Percentiles rank a stretch among this genome's conserved stretches.
These are phyloP conservation scores for Formica exsecta DNA, from an alignment of 1,140 invertebrate species.

Conservation along the genomic window DNA sequence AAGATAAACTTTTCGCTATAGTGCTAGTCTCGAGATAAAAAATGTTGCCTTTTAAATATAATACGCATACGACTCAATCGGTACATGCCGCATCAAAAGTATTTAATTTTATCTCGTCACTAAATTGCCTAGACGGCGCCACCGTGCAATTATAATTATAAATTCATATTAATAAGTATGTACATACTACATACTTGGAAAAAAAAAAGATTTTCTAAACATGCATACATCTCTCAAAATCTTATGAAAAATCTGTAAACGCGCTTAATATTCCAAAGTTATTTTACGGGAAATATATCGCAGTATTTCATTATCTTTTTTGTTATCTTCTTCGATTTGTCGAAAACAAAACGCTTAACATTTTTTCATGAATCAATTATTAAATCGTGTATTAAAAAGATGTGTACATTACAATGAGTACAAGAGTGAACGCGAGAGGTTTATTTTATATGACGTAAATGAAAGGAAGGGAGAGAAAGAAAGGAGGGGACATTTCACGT, in stretches of 20 bases:
- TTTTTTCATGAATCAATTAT: background rate
- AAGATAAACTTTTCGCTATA: background rate
- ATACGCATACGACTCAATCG: conserved; percentile 8
- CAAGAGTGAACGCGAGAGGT: conserved; percentile 18
- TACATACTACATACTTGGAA: too few species aligned
- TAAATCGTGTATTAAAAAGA: background rate
- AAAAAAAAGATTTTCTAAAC: background rate
- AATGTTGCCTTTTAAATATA: background rate
- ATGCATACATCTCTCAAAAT: too few species aligned
- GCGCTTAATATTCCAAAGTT: background rate
- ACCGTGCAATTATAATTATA: background rate
- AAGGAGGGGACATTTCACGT: conserved; percentile 73
- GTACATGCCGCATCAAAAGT: background rate
- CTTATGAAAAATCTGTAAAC: too few species aligned
- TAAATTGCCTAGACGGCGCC: background rate
- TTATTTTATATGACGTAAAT: conserved; percentile 33
- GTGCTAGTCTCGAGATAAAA: too few species aligned
- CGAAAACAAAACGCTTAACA: background rate
- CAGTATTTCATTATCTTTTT: background rate
- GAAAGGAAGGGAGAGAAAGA: background rate
- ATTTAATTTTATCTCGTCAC: background rate
- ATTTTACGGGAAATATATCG: background rate
- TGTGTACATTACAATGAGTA: conserved; percentile 7
- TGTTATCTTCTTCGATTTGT: background rate
- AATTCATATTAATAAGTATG: too few species aligned